Evolutionary conservation across 2,113 vertebrate species (phyloP).

Genomic region (Eptesicus fuscus): DNA sequence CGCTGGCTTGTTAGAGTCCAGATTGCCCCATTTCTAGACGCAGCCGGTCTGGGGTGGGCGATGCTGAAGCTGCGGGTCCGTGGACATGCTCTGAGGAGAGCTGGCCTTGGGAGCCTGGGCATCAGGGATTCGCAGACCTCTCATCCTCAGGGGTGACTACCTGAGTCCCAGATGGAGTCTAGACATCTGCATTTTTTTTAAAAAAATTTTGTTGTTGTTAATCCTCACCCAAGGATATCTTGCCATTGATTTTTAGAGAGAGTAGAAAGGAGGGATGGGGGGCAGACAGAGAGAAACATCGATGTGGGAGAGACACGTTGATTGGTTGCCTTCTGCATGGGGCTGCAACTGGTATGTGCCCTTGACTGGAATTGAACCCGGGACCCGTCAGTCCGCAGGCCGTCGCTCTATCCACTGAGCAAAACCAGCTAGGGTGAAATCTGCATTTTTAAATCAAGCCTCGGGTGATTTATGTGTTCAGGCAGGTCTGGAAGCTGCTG

Average conservation of each 20-base stretch:
- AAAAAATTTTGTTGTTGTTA: too few species aligned
- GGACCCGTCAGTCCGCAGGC: too few species aligned
- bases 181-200: neutral
- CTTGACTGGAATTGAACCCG: too few species aligned
- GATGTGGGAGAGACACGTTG: too few species aligned
- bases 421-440: neutral
- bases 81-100: accelerated
- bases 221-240: too few species aligned
- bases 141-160: neutral
- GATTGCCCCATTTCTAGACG: neutral
- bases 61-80: accelerated
- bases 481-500: neutral
- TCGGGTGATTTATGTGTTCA: neutral
- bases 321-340: too few species aligned
- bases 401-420: too few species aligned
- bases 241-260: too few species aligned
- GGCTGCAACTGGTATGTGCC: too few species aligned
- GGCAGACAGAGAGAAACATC: too few species aligned
- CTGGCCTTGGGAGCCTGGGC: neutral
- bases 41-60: neutral
- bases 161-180: neutral
- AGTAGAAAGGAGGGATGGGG: too few species aligned
- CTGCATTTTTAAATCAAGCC: neutral
- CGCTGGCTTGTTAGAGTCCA: neutral
- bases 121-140: neutral